Conservation (phyloP, 2,113 vertebrate species). For the Zingel zingel region DNA sequence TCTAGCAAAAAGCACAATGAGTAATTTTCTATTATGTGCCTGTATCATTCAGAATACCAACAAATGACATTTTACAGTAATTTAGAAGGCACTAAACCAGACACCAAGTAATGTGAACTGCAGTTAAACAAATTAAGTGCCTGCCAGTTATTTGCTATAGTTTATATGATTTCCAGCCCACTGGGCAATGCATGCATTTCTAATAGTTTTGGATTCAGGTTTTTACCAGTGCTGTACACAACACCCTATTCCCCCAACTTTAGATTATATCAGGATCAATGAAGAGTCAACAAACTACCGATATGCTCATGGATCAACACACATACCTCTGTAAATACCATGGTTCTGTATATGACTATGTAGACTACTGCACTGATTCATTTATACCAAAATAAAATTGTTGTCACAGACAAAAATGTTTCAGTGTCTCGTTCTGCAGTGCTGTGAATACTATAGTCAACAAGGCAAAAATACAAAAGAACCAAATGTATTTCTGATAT, state of each 20-base stretch:
- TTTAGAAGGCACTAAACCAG: not conserved
- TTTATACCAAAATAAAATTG: conserved; percentile 68
- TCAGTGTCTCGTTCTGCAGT: conserved; percentile 10
- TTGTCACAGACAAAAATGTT: conserved; percentile 27
- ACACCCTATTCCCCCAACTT: not conserved
- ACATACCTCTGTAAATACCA: conserved; percentile 66
- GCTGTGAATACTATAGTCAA: not conserved
- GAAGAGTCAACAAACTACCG: not conserved
- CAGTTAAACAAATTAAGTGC: conserved; percentile 7
- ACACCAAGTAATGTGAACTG: not conserved
- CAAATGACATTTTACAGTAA: not conserved
- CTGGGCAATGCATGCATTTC: conserved; percentile 62
- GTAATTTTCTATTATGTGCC: not conserved
- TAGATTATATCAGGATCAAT: not conserved
- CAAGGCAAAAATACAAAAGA: not conserved
- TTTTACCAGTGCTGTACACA: conserved; percentile 26
- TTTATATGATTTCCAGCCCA: not conserved
- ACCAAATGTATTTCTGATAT: conserved; percentile 8
- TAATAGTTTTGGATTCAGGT: conserved; percentile 18
- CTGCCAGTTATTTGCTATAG: not conserved
- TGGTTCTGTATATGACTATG: conserved; percentile 49
- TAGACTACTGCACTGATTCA: conserved; percentile 32
- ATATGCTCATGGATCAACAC: conserved; percentile 26
- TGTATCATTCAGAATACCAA: not conserved
- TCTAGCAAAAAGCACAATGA: not conserved